Conservation (phyloP, 2,113 vertebrate species). For the Halcyon malimbica region DNA sequence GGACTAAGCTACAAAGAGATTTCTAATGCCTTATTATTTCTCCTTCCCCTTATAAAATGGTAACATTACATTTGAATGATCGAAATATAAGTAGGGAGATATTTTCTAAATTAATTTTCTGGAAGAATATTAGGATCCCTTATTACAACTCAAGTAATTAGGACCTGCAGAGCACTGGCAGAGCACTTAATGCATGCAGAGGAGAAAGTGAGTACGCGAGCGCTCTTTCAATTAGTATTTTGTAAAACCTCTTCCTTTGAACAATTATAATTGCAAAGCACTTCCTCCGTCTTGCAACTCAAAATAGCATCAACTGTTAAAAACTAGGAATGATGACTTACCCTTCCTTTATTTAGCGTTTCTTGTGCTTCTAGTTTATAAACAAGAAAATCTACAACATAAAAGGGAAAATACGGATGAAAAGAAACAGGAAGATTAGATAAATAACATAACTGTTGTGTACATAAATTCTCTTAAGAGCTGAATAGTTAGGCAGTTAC, state of each 20-base stretch:
- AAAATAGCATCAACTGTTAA: background rate
- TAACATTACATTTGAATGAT: background rate
- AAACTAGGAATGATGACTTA: constrained; percentile 68
- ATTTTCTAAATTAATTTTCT: constrained; percentile 33
- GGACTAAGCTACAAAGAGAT: background rate
- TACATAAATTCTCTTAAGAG: background rate
- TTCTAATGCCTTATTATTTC: background rate
- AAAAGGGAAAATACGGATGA: constrained; percentile 11
- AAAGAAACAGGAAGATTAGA: background rate
- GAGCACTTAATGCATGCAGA: background rate
- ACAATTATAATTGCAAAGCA: background rate
- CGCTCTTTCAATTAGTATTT: constrained; percentile 22
- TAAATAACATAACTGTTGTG: background rate
- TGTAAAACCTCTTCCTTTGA: constrained; percentile 2
- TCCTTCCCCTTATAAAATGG: background rate
- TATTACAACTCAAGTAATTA: background rate
- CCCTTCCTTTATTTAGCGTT: constrained; percentile 96
- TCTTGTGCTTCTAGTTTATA: constrained; percentile 97
- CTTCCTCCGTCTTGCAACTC: constrained; percentile 1
- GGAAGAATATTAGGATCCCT: background rate
- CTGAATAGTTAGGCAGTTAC: background rate
- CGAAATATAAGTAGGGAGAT: background rate
- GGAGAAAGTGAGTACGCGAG: background rate
- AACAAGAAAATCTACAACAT: constrained; percentile 89
- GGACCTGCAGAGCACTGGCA: background rate